These are phyloP conservation scores for Phasianus colchicus DNA, from an alignment of 2,113 vertebrate genomes.

Conservation along the genomic window DNA sequence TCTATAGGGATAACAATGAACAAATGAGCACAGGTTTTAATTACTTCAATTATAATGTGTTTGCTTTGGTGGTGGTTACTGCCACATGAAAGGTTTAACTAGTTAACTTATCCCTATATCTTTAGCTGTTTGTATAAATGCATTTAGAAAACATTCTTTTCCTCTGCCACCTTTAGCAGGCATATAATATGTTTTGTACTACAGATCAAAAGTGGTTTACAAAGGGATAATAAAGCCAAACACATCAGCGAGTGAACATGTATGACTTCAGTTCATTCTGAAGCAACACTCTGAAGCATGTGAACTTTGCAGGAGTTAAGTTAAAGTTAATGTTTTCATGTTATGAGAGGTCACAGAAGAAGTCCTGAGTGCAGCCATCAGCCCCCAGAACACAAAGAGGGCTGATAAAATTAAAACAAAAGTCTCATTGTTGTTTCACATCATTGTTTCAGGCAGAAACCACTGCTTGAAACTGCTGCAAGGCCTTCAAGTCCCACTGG, in stretches of 20 bases:
- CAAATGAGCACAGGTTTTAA: conserved; percentile 26
- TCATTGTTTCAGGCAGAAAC: neutral
- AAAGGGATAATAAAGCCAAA: neutral
- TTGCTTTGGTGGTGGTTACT: conserved; percentile 51
- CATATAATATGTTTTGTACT: conserved; percentile 37
- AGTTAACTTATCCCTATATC: conserved; percentile 9
- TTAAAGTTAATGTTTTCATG: neutral
- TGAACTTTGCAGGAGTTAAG: neutral
- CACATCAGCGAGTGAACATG: neutral
- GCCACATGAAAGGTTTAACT: conserved; percentile 45
- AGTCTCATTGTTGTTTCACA: neutral
- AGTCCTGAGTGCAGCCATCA: neutral
- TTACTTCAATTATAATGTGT: conserved; percentile 27
- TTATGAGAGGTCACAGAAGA: neutral
- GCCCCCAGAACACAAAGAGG: conserved; percentile 53
- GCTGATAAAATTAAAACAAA: neutral
- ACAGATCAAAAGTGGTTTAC: conserved; percentile 5
- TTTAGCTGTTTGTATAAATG: neutral
- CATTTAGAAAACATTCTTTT: conserved; percentile 57
- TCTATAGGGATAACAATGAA: conserved; percentile 26
- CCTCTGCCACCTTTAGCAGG: neutral
- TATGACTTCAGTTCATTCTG: neutral
- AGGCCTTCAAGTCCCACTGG: neutral
- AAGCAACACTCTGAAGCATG: conserved; percentile 15
- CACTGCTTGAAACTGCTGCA: neutral